Evolutionary conservation across 2,888 invertebrate species (phyloP), one percentile per base, ranked within the genome.

Genomic region (Drosophila robusta): DNA sequence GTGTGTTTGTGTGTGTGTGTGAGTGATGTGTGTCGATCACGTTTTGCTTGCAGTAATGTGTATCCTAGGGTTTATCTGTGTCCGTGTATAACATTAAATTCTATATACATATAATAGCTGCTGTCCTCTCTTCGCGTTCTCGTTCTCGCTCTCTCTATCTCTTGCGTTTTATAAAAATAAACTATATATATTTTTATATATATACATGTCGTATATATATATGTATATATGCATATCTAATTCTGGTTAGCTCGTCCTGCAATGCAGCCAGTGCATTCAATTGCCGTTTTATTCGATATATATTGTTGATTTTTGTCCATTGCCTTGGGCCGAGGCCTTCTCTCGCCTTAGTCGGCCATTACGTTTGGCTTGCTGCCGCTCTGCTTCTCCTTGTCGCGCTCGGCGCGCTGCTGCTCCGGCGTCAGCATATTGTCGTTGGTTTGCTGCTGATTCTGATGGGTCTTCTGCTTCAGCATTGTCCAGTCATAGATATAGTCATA

Each of bases 401-500:
- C 90, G 62, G 88, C 89, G 60, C 90, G 90, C 63, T 89, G 87
- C 74, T 89, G 87, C 74, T 90, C 91, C 70, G 91, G 16, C 68
- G 66, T 49, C 66, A 66, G 56, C 55, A 44, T 55, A 75, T 74
- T 91, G 87, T 90, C 90, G 64, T 90, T 84, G 72, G 90, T 90
- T 64, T 47, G 91, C 90, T 66, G 55, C 67, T 91, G 91, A 74
- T 90, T 90, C 74, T 92, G 91, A 67, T 92, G 92, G 65, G 91
- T 90, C 86, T 98, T 98, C 93, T 99, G 99, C 91, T 99, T 98
- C 92, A 99, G 94, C 96, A 99, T 97, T 90, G 99, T 99, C 99
- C 99, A 99, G 94, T 99, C 99, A 93, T 99, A 99, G 90, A 97
- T 97, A 94, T 98, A 99, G 93, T 99, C 99, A 93, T 98, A 99